Conservation (phyloP, 2,113 vertebrate genomes). For the Nannospalax galili region DNA sequence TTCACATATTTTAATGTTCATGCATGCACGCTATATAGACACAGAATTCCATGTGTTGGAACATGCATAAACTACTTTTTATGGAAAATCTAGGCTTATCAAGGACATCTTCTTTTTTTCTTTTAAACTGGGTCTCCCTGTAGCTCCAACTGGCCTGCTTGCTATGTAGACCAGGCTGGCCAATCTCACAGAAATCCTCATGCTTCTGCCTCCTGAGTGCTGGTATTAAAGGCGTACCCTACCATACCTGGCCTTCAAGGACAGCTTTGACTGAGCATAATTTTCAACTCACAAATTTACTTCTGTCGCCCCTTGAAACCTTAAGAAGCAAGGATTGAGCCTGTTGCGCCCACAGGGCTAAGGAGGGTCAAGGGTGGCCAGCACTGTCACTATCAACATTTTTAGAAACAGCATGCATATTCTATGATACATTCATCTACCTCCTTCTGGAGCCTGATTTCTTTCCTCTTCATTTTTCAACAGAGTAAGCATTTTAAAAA, state of each 20-base stretch:
- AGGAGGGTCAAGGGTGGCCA: accelerated
- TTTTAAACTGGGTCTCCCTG: no score
- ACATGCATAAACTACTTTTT: not conserved
- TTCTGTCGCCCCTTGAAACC: not conserved
- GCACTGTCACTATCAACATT: not conserved
- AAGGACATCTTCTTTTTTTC: not conserved
- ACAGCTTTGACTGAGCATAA: not conserved
- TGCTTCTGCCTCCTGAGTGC: no score
- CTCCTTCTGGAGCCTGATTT: not conserved
- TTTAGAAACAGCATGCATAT: not conserved
- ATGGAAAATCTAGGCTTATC: not conserved
- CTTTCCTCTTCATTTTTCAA: conserved; percentile 7
- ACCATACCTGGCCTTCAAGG: not conserved
- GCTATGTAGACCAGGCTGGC: no score
- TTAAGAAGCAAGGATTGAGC: not conserved
- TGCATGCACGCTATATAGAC: not conserved
- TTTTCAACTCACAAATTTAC: not conserved
- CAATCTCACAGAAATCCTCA: no score
- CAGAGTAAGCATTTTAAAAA: not conserved
- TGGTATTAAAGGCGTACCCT: no score
- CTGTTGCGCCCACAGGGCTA: accelerated
- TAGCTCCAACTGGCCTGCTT: no score
- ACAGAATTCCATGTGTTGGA: not conserved
- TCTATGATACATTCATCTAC: accelerated
- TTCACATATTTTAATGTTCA: not conserved